Evolutionary conservation across 2,888 invertebrate species (phyloP).

Genomic region (Andrena hattorfiana): DNA sequence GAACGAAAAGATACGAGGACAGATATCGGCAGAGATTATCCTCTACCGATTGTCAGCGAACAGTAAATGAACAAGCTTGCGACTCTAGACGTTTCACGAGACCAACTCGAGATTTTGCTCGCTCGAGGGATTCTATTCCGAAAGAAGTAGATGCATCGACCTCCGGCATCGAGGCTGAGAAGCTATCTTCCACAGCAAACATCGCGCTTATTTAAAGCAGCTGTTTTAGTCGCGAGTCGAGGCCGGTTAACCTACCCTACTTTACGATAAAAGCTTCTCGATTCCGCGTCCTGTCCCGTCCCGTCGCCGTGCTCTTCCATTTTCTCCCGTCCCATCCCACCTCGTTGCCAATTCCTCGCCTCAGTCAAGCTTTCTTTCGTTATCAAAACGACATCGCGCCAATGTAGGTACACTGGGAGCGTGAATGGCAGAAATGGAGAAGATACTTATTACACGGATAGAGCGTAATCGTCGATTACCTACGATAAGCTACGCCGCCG

Average conservation of each 20-base stretch:
- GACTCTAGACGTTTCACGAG: not conserved
- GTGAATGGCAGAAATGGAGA: no score
- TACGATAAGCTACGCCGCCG: no score
- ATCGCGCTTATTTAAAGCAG: conserved; percentile 79
- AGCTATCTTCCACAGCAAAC: conserved; percentile 76
- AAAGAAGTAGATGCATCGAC: conserved; percentile 50
- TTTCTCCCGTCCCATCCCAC: not conserved
- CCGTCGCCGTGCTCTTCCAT: not conserved
- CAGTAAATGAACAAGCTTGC: not conserved
- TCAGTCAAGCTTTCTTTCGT: not conserved
- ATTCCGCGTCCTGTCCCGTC: conserved; percentile 41
- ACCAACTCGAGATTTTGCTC: conserved; percentile 1
- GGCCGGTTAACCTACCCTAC: conserved; percentile 75
- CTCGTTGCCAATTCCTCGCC: not conserved
- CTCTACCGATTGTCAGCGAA: not conserved
- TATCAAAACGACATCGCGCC: not conserved
- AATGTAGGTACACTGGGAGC: not conserved
- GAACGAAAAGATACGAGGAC: no score
- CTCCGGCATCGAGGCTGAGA: conserved; percentile 60
- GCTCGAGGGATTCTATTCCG: conserved; percentile 6
- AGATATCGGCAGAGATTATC: no score
- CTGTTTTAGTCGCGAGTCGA: conserved; percentile 64
- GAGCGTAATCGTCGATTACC: not conserved
- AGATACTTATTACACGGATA: no score
- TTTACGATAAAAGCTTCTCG: conserved; percentile 77